A percentile compares a stretch with the other conserved stretches of the same genome.
These are phyloP conservation scores for Lepus oiostolus DNA, from an alignment of 2,797 vertebrate genomes.

Conservation along the genomic window DNA sequence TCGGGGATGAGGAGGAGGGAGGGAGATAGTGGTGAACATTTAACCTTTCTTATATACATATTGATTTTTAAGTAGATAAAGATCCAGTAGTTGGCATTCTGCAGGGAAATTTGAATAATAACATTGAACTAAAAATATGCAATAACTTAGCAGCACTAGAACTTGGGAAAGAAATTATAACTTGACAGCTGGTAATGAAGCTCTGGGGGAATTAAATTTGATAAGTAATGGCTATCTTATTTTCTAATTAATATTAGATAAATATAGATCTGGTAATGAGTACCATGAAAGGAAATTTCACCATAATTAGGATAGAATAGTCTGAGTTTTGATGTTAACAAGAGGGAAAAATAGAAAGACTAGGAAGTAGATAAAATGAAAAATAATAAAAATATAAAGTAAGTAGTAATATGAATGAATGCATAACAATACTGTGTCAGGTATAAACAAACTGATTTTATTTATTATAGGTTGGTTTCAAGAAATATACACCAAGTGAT, in stretches of 20 bases:
- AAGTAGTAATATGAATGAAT: not conserved
- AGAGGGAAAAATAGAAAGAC: not conserved
- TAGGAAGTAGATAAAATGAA: not conserved
- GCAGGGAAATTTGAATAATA: constrained; percentile 1
- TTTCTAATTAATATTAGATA: not conserved
- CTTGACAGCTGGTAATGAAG: not conserved
- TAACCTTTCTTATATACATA: not conserved
- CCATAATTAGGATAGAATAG: not conserved
- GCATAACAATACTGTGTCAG: not conserved
- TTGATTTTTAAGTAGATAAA: not conserved
- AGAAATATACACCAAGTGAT: not conserved
- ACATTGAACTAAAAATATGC: not conserved
- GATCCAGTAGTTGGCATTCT: not conserved
- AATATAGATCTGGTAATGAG: not conserved
- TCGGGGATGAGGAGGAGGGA: not conserved
- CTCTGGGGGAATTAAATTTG: not conserved
- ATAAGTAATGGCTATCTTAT: not conserved
- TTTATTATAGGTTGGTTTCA: not conserved
- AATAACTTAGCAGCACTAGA: not conserved
- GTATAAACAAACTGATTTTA: not conserved
- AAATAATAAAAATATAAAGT: not conserved
- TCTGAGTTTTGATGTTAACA: not conserved
- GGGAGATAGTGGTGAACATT: not conserved
- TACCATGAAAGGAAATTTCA: not conserved
- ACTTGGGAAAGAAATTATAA: not conserved